Base-by-base conservation (phyloP, 2,113 vertebrate species). In the Rhegmatorhina hoffmannsi region DNA sequence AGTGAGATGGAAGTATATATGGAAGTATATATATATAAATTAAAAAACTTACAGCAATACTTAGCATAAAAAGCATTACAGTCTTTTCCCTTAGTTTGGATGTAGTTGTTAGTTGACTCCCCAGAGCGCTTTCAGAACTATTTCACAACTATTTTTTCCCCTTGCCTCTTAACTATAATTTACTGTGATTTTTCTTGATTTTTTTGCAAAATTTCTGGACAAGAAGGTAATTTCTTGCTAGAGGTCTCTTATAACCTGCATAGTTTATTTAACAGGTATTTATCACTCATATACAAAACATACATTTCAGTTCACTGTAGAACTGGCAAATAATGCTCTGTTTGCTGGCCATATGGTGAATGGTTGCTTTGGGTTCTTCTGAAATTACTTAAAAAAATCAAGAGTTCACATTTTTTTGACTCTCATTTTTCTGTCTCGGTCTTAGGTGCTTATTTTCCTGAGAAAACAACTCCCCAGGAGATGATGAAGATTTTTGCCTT, bases 401-500 rank as follows among this genome's bases (percentile, higher is more conserved):
- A 18, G 6, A 74, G 50, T 60, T 79, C 21, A 14, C 10, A 1
- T 28, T 66, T 86, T 91, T 73, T 23, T 50, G 0, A 8, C 18
- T 29, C 8, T 8, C 15, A 18, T 62, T 75, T 74, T 64, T 24
- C 40, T 92, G 50, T 91, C 20, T 84, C 3, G 17, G 5, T 84
- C 55, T 19, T 92, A 99, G 99, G 98, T 97, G 97, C 97, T 92
- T 99, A 99, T 97, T 97, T 98, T 91, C 98, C 99, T 43, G 98
- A 98, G 96, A 98, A 98, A 93, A 98, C 98, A 62, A 98, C 98
- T 93, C 98, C 99, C 68, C 99, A 99, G 94, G 99, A 99, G 93
- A 99, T 99, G 98, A 99, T 99, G 99, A 99, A 99, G 94, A 98
- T 99, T 89, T 99, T 99, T 98, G 98, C 98, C 24, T 99, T 99